A percentile compares a stretch with the other conserved stretches of the same genome.
phyloP scores from a whole-genome alignment of 2,113 vertebrate genomes.

The Poeciliopsis prolifica region DNA sequence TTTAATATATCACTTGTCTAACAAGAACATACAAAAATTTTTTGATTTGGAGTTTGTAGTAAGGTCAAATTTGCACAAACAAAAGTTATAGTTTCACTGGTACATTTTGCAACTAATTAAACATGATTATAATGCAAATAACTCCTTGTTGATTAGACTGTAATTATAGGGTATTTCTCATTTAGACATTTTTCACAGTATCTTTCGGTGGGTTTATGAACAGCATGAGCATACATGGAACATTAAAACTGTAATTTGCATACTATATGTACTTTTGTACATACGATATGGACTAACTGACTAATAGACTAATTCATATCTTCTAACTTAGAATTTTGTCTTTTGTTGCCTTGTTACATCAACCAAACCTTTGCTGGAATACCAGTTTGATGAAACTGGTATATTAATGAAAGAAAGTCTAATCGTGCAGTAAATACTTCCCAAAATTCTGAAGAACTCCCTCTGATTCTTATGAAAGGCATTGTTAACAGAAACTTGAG shows the following conservation, averaged over 20 bases:
- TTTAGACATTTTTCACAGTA: neutral
- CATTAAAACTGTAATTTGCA: neutral
- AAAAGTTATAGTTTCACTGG: neutral
- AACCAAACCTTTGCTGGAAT: neutral
- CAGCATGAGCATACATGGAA: no score
- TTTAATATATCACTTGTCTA: neutral
- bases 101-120: neutral
- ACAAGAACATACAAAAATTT: neutral
- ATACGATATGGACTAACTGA: no score
- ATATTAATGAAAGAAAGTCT: neutral
- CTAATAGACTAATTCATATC: neutral
- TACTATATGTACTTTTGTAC: no score
- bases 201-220: no score
- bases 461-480: neutral
- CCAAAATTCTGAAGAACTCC: neutral
- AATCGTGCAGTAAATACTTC: neutral
- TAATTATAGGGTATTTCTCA: neutral
- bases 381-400: no score
- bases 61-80: neutral
- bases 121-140: no score
- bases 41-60: neutral
- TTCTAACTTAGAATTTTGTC: neutral
- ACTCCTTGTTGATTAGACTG: no score
- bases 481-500: neutral
- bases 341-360: neutral